phyloP scores from a whole-genome alignment of 2,888 invertebrate species.

The Plutella xylostella region DNA sequence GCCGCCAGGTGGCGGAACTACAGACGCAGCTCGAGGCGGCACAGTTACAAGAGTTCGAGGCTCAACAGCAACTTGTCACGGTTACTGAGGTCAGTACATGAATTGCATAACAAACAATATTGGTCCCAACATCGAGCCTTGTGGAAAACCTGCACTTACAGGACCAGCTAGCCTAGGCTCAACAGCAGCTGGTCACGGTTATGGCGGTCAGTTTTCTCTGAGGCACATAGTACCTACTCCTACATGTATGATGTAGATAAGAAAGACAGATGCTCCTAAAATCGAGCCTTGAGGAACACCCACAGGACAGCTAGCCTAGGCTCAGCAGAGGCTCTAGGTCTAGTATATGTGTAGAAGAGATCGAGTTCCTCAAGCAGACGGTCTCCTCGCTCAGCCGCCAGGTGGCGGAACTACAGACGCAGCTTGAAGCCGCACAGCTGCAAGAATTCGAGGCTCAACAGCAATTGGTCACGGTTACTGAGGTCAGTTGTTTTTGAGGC shows the following conservation, averaged over 20 bases:
- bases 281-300: too few species aligned
- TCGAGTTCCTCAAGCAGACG: constrained; percentile 75
- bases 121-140: too few species aligned
- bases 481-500: too few species aligned
- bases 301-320: too few species aligned
- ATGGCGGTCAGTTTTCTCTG: too few species aligned
- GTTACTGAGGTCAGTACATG: constrained; percentile 52
- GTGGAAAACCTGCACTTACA: too few species aligned
- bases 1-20: constrained; percentile 72
- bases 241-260: too few species aligned
- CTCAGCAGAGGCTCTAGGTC: too few species aligned
- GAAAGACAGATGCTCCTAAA: too few species aligned
- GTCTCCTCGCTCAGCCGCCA: constrained; percentile 74
- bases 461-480: neutral
- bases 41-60: constrained; percentile 77
- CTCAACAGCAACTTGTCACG: constrained; percentile 73
- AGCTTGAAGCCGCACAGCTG: neutral
- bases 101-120: neutral
- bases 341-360: too few species aligned
- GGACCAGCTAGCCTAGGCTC: neutral
- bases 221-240: too few species aligned
- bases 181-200: neutral
- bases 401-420: constrained; percentile 61
- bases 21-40: constrained; percentile 75
- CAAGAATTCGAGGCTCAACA: neutral